A percentile compares a stretch with the other conserved stretches of the same genome.
Conservation (phyloP, 2,797 vertebrate species). For the Intellagama lesueurii region DNA sequence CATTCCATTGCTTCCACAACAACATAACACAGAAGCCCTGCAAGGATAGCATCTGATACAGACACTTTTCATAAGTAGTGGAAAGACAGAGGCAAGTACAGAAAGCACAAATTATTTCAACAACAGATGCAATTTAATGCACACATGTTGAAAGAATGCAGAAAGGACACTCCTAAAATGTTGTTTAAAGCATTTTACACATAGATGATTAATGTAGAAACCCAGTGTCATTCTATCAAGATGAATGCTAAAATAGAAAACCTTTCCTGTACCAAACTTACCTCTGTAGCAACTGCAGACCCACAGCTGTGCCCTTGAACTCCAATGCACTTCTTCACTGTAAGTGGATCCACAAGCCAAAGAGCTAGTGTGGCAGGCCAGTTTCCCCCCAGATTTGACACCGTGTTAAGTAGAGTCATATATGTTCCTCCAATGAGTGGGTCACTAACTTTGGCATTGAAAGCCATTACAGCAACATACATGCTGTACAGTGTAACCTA, state of each 20-base stretch:
- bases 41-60: not conserved
- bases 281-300: constrained; percentile 82
- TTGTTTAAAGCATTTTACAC: not conserved
- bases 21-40: not conserved
- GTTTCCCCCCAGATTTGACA: constrained; percentile 95
- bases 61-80: not conserved
- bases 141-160: too few relatives aligned
- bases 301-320: constrained; percentile 84
- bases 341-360: constrained; percentile 96
- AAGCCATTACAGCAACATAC: constrained; percentile 98
- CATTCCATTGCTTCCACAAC: not conserved
- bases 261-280: constrained; percentile 71
- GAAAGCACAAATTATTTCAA: not conserved
- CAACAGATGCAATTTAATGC: not conserved
- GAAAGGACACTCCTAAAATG: not conserved
- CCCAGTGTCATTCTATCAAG: rapidly evolving
- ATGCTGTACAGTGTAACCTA: constrained; percentile 96
- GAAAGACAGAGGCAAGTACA: not conserved
- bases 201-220: rapidly evolving
- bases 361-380: constrained; percentile 96
- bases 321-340: constrained; percentile 89
- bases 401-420: constrained; percentile 97
- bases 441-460: constrained; percentile 97
- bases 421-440: constrained; percentile 97
- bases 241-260: not conserved